Percentiles rank a stretch among this genome's conserved stretches.
Conservation (phyloP, 1,140 invertebrate genomes). For the Hyphantria cunea region DNA sequence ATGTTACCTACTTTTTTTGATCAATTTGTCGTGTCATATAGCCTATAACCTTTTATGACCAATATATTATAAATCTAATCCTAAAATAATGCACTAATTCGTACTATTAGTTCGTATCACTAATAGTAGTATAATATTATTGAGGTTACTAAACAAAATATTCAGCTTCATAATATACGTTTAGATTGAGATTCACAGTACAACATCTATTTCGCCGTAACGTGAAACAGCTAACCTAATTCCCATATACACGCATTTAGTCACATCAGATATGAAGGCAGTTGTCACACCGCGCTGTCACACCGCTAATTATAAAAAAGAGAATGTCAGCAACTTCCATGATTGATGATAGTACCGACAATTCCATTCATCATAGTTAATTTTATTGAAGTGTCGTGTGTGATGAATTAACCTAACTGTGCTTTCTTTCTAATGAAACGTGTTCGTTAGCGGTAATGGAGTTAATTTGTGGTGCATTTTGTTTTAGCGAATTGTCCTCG, state of each 20-base stretch:
- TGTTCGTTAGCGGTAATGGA: conserved; percentile 24
- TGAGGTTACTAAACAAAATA: too few relatives aligned
- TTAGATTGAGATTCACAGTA: too few relatives aligned
- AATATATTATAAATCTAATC: too few relatives aligned
- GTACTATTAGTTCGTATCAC: too few relatives aligned
- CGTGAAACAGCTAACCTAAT: too few relatives aligned
- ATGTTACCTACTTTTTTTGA: too few relatives aligned
- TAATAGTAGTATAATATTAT: too few relatives aligned
- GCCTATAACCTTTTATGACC: too few relatives aligned
- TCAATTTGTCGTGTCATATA: too few relatives aligned
- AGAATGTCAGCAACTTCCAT: conserved; percentile 53
- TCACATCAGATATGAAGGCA: not conserved
- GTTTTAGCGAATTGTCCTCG: not conserved
- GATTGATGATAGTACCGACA: conserved; percentile 66
- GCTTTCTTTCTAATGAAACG: conserved; percentile 52
- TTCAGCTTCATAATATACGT: too few relatives aligned
- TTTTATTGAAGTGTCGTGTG: conserved; percentile 73
- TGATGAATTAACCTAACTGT: conserved; percentile 61
- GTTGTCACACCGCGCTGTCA: not conserved
- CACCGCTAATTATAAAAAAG: conserved; percentile 42
- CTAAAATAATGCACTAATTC: too few relatives aligned
- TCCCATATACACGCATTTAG: conserved; percentile 11
- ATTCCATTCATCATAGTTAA: conserved; percentile 78
- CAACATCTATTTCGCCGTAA: too few relatives aligned
- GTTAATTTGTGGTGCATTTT: conserved; percentile 45